These are phyloP conservation scores for Diorhabda sublineata DNA, from an alignment of 1,140 invertebrate species.

Conservation along the genomic window DNA sequence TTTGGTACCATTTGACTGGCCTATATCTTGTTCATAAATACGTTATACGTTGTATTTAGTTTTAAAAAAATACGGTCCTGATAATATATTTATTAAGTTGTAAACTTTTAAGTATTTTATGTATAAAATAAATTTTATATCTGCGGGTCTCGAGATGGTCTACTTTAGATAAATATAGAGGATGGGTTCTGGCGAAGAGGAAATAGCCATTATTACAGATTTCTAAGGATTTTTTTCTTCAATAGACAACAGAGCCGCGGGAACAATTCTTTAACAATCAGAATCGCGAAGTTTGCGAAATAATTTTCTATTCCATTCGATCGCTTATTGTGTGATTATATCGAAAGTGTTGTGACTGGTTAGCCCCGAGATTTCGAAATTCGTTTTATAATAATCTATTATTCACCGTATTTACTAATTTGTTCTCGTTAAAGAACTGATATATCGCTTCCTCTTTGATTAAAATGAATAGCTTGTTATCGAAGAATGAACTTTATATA, in stretches of 20 bases:
- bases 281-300: background rate
- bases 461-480: no score
- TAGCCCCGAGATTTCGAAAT: background rate
- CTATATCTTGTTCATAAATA: no score
- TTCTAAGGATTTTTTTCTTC: background rate
- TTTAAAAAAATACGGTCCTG: no score
- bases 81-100: background rate
- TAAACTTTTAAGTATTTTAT: background rate
- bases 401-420: background rate
- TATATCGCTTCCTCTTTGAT: background rate
- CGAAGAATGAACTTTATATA: no score
- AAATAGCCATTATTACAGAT: constrained; percentile 2
- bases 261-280: background rate
- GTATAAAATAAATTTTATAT: background rate
- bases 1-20: no score
- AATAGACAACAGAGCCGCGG: background rate
- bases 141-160: background rate
- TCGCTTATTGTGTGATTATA: background rate
- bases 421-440: constrained; percentile 2
- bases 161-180: background rate
- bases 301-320: background rate
- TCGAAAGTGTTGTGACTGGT: background rate
- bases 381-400: background rate
- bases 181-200: background rate
- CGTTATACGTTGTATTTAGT: no score